Conservation (phyloP, 2,888 invertebrate species). For the Oligia fasciuncula region DNA sequence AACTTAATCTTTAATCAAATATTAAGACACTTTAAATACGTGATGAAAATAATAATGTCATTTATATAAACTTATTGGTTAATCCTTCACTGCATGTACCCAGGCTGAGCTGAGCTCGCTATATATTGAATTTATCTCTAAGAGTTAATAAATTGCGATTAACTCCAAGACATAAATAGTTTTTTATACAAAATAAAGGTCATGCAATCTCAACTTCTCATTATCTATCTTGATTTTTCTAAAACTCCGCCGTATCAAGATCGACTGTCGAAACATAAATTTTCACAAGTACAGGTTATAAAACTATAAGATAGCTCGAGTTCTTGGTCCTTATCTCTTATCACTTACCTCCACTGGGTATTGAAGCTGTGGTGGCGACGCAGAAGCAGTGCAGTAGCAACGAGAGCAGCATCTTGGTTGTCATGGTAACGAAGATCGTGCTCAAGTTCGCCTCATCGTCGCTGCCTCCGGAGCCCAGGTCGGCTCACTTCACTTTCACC, state of each 20-base stretch:
- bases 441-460: slow-evolving; percentile 56
- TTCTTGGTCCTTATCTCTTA: background rate
- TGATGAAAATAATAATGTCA: background rate
- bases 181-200: background rate
- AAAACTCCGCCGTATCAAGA: background rate
- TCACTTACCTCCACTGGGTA: slow-evolving; percentile 83
- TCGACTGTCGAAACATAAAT: background rate
- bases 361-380: slow-evolving; percentile 84
- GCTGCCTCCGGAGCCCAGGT: slow-evolving; percentile 33
- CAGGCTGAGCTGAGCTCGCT: background rate
- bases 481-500: slow-evolving; percentile 54
- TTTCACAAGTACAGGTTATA: background rate
- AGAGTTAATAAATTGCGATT: background rate
- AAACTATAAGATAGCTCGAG: background rate
- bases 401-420: slow-evolving; percentile 83
- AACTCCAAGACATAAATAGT: background rate
- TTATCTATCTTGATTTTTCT: background rate
- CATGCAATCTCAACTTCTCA: background rate
- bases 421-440: slow-evolving; percentile 69
- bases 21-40: background rate
- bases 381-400: slow-evolving; percentile 84
- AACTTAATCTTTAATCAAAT: background rate
- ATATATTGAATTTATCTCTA: background rate
- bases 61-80: background rate
- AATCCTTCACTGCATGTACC: background rate